phyloP scores from a whole-genome alignment of 1,140 invertebrate genomes.

The Drosophila neocordata region DNA sequence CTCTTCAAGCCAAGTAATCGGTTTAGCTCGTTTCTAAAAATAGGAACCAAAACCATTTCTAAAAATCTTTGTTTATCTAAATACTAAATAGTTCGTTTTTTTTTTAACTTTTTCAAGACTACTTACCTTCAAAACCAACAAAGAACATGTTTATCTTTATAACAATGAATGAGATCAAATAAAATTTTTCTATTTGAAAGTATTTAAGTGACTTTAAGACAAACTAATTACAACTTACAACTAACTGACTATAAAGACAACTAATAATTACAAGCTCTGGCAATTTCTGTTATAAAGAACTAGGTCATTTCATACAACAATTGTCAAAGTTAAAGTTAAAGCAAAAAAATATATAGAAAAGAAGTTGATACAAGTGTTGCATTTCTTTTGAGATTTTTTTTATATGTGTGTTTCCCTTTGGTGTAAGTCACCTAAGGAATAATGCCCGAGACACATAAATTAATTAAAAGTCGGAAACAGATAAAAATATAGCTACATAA shows the following conservation, averaged over 20 bases:
- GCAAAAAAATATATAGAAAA: background rate
- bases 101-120: no score
- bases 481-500: slow-evolving; percentile 61
- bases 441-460: slow-evolving; percentile 59
- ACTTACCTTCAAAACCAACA: no score
- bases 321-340: slow-evolving; percentile 2
- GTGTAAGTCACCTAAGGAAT: slow-evolving; percentile 31
- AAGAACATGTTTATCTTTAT: background rate
- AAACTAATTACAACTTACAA: background rate
- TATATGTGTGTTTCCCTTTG: background rate
- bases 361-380: background rate
- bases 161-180: background rate
- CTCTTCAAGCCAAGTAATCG: no score
- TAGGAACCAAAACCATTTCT: no score
- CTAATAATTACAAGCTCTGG: slow-evolving; percentile 8
- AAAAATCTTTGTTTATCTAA: no score
- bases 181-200: background rate
- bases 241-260: background rate
- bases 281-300: slow-evolving; percentile 1
- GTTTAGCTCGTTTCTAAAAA: no score
- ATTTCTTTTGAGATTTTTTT: background rate
- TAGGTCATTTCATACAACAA: background rate
- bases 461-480: slow-evolving; percentile 78
- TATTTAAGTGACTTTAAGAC: background rate
- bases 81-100: no score